A percentile compares a stretch with the other conserved stretches of the same genome.
phyloP scores from a whole-genome alignment of 2,888 invertebrate species.

The Nebria brevicollis region DNA sequence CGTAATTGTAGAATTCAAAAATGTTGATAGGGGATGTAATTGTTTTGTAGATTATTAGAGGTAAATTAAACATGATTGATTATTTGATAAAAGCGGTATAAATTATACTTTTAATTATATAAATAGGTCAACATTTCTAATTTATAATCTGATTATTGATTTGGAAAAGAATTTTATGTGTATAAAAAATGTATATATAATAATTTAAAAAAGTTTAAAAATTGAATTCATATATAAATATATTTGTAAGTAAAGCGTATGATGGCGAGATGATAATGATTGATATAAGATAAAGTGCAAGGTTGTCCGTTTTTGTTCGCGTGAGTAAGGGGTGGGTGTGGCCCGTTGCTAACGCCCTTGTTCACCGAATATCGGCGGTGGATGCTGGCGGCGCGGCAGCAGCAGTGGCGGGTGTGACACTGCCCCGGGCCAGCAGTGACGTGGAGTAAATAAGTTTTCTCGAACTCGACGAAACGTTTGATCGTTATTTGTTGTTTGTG shows the following conservation, averaged over 20 bases:
- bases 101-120: not conserved
- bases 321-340: not conserved
- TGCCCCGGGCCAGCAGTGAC: constrained; percentile 16
- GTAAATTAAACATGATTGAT: not conserved
- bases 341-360: constrained; percentile 1
- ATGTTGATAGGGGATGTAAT: not conserved
- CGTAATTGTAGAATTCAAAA: not conserved
- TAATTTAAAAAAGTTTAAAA: too few species aligned
- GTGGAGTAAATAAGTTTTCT: constrained; percentile 39
- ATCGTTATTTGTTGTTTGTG: constrained; percentile 43
- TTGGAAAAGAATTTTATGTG: too few species aligned
- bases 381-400: not conserved
- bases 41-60: not conserved
- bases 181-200: too few species aligned
- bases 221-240: too few species aligned
- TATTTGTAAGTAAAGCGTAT: too few species aligned
- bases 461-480: constrained; percentile 32
- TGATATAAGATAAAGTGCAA: not conserved
- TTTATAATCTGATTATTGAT: too few species aligned
- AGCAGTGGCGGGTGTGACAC: not conserved
- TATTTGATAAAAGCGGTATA: not conserved
- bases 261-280: not conserved
- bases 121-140: not conserved
- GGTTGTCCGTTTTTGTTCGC: not conserved
- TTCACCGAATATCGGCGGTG: not conserved